These are phyloP conservation scores for Tauraco erythrolophus DNA, from an alignment of 2,113 vertebrate species.

Conservation along the genomic window DNA sequence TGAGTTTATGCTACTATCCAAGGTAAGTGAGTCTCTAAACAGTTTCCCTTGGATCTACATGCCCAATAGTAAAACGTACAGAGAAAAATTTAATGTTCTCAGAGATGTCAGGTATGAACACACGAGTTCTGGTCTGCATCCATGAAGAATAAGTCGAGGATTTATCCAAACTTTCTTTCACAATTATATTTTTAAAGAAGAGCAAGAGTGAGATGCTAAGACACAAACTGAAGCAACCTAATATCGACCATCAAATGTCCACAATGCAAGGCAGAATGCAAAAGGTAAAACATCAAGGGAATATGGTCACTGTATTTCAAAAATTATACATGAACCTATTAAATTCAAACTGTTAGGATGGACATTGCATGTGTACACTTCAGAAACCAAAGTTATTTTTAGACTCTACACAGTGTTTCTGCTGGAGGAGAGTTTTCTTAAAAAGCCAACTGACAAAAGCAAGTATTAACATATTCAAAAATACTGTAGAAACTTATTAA, in stretches of 20 bases:
- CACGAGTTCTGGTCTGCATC: background rate
- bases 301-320: background rate
- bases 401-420: background rate
- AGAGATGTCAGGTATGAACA: too few species aligned
- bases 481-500: background rate
- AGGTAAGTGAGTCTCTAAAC: background rate
- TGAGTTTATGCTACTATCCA: background rate
- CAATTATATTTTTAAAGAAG: background rate
- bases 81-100: background rate
- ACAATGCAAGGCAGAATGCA: background rate
- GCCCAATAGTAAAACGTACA: rapidly evolving
- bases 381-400: background rate
- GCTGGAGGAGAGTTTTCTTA: background rate
- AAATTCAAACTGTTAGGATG: background rate
- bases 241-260: background rate
- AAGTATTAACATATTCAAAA: background rate
- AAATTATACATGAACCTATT: background rate
- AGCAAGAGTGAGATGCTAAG: background rate
- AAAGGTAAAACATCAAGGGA: background rate
- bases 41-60: background rate
- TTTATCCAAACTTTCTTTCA: background rate
- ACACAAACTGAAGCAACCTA: background rate
- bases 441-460: background rate
- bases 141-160: background rate
- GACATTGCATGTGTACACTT: background rate